Base-by-base conservation (phyloP, 2,797 vertebrate genomes). In the Lates japonicus region DNA sequence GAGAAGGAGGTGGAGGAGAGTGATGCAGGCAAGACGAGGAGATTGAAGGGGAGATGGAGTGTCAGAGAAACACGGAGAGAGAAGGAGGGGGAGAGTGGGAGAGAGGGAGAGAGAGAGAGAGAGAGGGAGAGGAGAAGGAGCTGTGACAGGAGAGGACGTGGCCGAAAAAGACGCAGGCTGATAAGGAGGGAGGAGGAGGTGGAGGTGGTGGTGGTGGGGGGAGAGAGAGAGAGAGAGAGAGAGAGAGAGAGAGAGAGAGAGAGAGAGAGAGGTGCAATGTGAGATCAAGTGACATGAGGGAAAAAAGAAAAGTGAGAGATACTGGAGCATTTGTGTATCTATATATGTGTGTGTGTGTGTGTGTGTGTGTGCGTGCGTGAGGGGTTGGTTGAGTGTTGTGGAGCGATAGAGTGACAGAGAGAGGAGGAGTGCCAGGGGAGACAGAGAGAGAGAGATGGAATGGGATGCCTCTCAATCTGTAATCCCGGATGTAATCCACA, bases 401-500 rank as follows among this genome's bases (percentile, higher is more conserved):
- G 80, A 44, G 81, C 29, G 52, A 87, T 73, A 78, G 81, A 89
- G 88, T 87, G 90, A 87, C 80, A 84, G 77, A 85, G 83, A 70
- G 76, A 64, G 78, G 78, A 72, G 74, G 69, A 83, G 81, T 78
- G 88, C 84, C 87, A 90, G 74, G 72, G 84, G 78, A 90, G 81
- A 83, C 76, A 79, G 69, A 74, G 62, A 78, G 88, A 81, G 70
- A 82, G 86, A 75, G 81, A 91, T 89, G 89, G 88, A 90, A 88
- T 80, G 80, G 88, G 87, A 91, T 91, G 90, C 90, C 80, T 94
- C 89, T 95, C 91, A 87, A 89, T 94, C 94, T 94, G 89, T 95
- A 96, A 96, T 95, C 95, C 91, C 33, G 79, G 69, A 90, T 95
- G 94, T 96, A 96, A 96, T 96, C 96, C 95, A 93, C 84, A 37